Evolutionary conservation across 2,888 invertebrate genomes (phyloP), one percentile per base, ranked within the genome.

Genomic region (Ormyrus pomaceus): DNA sequence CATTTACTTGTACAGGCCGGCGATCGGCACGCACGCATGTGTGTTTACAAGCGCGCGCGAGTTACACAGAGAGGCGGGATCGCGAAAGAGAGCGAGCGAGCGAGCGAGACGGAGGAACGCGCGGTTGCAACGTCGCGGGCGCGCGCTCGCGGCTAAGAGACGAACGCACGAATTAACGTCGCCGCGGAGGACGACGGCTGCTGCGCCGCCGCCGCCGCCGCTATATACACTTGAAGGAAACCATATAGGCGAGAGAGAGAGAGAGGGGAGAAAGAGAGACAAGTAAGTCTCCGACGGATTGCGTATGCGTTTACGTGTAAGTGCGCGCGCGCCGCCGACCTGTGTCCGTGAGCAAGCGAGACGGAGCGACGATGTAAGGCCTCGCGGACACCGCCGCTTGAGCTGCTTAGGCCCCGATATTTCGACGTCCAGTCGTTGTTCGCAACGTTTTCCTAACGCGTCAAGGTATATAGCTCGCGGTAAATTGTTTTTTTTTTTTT

Each of bases 51-150:
- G 72, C 10, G 7, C 91, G 89, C 48, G 48, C 83, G 82, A 91
- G 91, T 84, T 87, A 88, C 59, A 92, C 89, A 0, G 6, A 51
- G 59, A 46, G 51, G 11, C 45, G 8, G 65, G 46, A 9, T 13
- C 46, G 45, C 8, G 9, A 11, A 10, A 51, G 55, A 6, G 50
- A 55, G 45, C 13, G 56, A 69, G 68, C 11, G 50, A 55, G 45
- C 13, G 50, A 55, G 45, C 13, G 56, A 69, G 68, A 56, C 1
- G 8, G 50, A 48, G 51, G 10, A 56, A 9, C 45, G 62, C 59
- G 61, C 53, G 62, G 62, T 53, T 45, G 72, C 62, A 50, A 53
- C 62, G 51, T 53, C 62, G 53, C 62, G 51, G n/a, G 50, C 68
- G 6, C 34, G 34, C 19, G 6, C 34, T 3, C 19, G 19, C 34